Base-by-base conservation (phyloP, 2,888 invertebrate genomes). In the Dolomedes plantarius region DNA sequence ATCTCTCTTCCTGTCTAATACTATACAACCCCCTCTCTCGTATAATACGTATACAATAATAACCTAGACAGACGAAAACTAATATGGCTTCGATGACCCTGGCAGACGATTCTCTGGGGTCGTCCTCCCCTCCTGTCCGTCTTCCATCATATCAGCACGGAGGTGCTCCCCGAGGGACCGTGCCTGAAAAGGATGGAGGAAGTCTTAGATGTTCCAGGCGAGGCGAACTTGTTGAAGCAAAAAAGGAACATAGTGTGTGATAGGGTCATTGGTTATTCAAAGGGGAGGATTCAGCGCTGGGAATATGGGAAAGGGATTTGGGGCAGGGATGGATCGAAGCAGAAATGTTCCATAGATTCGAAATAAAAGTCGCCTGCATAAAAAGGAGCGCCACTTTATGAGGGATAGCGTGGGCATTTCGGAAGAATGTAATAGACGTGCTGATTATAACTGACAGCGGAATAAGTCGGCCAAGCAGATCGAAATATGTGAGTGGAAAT, bases 201-300 rank as follows among this genome's bases (percentile, higher is more conserved):
- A 56, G 56, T 23, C 56, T 56, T 19, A 3, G 56, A 56, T 56
- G 56, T 56, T 56, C 56, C 56, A 32, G 19, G 19, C 9, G 19
- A 19, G 16, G 32, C 32, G 19, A n/a, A 36, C 67, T 32, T 32
- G 31, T 67, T 32, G 69, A 41, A 41, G 28, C 41, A 41, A 69
- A 28, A 41, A 31, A 65, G 16, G 31, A 65, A 16, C 29, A 29
- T 16, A 16, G 29, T 0, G 23, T 31, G 19, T 23, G 75, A 75
- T 75, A 64, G 75, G 74, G 39, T 75, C 75, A 65, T 65, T 6
- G 36, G 75, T 75, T 75, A 75, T 65, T 75, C 65, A 65, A 27
- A 29, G 41, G 31, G 28, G 41, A 27, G 13, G 65, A 13, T 32
- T 32, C 9, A 67, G 67, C 13, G n/a, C 2, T 32, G 31, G 67